phyloP scores from a whole-genome alignment of 2,888 invertebrate species.

The Euclidia mi region DNA sequence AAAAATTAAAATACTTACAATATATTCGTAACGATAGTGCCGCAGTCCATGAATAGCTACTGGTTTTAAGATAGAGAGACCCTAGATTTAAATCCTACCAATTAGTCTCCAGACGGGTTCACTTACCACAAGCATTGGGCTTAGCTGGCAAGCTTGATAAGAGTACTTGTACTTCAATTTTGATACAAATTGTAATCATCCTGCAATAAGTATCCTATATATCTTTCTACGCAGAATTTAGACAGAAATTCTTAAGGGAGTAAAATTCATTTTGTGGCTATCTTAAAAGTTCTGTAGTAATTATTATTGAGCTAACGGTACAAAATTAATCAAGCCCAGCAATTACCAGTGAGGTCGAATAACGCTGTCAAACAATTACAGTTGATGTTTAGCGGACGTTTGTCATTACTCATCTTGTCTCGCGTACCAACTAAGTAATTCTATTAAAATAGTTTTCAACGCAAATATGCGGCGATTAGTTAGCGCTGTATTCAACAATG shows the following conservation, averaged over 20 bases:
- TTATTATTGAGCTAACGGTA: conserved; percentile 52
- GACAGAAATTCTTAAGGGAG: not conserved
- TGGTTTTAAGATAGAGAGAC: too few relatives aligned
- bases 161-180: too few relatives aligned
- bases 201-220: too few relatives aligned
- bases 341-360: conserved; percentile 67
- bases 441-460: conserved; percentile 55
- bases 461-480: conserved; percentile 44
- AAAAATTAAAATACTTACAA: too few relatives aligned
- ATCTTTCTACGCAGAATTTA: too few relatives aligned
- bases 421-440: conserved; percentile 51
- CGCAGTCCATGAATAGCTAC: too few relatives aligned
- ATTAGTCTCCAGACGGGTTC: too few relatives aligned
- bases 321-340: conserved; percentile 60
- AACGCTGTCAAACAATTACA: conserved; percentile 78
- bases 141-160: too few relatives aligned
- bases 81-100: too few relatives aligned
- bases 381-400: conserved; percentile 68
- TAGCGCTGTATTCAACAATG: conserved; percentile 34
- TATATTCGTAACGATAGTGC: too few relatives aligned
- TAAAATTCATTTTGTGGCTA: conserved; percentile 10
- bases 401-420: conserved; percentile 74
- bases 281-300: conserved; percentile 34
- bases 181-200: too few relatives aligned
- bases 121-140: too few relatives aligned